Percentiles rank a stretch among this genome's conserved stretches.
These are phyloP conservation scores for Saxicola maurus DNA, from an alignment of 2,797 vertebrate species.

Conservation along the genomic window DNA sequence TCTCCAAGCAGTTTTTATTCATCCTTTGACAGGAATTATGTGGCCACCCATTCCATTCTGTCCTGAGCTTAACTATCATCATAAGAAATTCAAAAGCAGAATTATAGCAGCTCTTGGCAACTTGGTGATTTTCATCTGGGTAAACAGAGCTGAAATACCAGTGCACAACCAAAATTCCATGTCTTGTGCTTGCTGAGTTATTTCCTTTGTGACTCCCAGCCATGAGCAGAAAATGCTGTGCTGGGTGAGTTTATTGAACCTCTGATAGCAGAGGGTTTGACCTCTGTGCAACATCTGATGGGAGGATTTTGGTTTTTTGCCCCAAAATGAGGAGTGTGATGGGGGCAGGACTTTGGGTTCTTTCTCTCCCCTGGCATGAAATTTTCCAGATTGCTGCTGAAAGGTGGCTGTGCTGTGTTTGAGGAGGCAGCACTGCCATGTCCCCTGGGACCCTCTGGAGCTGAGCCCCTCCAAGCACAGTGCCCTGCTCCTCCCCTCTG, in stretches of 20 bases:
- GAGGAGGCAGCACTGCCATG: fast-evolving
- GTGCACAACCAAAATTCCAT: fast-evolving
- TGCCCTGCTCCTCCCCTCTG: background rate
- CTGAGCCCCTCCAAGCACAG: fast-evolving
- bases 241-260: background rate
- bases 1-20: background rate
- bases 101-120: background rate
- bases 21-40: background rate
- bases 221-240: background rate
- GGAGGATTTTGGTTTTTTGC: background rate
- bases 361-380: background rate
- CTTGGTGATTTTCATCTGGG: background rate
- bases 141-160: background rate
- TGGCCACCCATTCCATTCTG: background rate
- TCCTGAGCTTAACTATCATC: background rate
- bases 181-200: background rate
- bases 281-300: background rate
- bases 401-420: background rate
- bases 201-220: background rate
- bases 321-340: fast-evolving
- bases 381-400: background rate
- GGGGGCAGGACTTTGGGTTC: fast-evolving
- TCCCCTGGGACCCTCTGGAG: fast-evolving
- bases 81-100: background rate
- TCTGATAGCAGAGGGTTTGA: background rate